These are phyloP conservation scores for Drosophila takahashii DNA, from an alignment of 1,140 invertebrate genomes.

Conservation along the genomic window DNA sequence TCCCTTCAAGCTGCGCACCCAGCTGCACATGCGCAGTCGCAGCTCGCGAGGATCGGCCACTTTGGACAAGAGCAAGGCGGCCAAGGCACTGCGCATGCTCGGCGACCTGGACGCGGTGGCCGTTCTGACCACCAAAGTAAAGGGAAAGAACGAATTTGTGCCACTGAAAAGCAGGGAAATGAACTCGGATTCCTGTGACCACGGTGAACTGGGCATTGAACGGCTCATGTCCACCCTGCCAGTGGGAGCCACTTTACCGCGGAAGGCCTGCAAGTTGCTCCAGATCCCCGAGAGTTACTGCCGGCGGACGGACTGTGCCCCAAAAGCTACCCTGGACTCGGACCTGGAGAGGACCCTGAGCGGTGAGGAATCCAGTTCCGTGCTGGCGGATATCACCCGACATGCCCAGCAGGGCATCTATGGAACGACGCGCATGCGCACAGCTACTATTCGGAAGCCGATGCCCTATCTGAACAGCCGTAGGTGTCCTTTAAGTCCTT, in stretches of 20 bases:
- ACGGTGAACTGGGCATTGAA: slow-evolving; percentile 61
- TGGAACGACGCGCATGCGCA: slow-evolving; percentile 79
- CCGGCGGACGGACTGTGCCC: slow-evolving; percentile 10
- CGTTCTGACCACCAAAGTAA: slow-evolving; percentile 64
- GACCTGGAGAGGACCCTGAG: slow-evolving; percentile 47
- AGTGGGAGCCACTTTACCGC: slow-evolving; percentile 59
- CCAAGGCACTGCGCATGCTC: slow-evolving; percentile 56
- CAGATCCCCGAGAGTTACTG: slow-evolving; percentile 76
- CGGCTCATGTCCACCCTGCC: slow-evolving; percentile 72
- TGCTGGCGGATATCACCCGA: slow-evolving; percentile 59
- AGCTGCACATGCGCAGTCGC: slow-evolving; percentile 68
- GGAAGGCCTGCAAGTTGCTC: slow-evolving; percentile 76
- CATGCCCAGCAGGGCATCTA: slow-evolving; percentile 71
- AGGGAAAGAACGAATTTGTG: slow-evolving; percentile 60
- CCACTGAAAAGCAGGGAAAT: slow-evolving; percentile 40
- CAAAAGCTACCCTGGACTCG: slow-evolving; percentile 52
- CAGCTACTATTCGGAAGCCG: slow-evolving; percentile 77
- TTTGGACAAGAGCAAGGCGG: slow-evolving; percentile 58
- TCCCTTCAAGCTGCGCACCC: slow-evolving; percentile 75
- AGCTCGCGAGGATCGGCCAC: slow-evolving; percentile 22
- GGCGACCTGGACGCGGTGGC: slow-evolving; percentile 66
- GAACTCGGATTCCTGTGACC: slow-evolving; percentile 18
- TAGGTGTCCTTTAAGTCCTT: slow-evolving; percentile 56
- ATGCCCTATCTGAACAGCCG: slow-evolving; percentile 82
- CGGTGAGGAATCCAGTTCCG: slow-evolving; percentile 26